A percentile compares a stretch with the other conserved stretches of the same genome.
phyloP scores from a whole-genome alignment of 2,113 vertebrate species.

The Sorex araneus region DNA sequence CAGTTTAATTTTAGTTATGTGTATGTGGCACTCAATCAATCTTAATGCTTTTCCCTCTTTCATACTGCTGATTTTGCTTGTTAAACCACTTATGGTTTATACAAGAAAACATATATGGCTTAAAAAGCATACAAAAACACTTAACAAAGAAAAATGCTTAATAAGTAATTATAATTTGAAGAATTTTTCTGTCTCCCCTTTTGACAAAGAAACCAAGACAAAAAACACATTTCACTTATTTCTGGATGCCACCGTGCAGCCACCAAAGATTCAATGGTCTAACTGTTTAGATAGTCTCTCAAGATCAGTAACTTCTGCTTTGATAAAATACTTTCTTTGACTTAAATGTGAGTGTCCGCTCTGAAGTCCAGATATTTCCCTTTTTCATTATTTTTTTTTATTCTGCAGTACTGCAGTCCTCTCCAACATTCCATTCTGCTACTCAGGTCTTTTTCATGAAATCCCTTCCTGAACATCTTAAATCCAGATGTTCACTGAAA shows the following conservation, averaged over 20 bases:
- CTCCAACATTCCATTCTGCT: background rate
- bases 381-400: background rate
- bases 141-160: background rate
- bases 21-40: constrained; percentile 17
- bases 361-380: background rate
- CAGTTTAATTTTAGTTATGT: background rate
- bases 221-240: background rate
- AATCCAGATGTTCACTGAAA: background rate
- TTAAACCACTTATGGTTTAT: background rate
- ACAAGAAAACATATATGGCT: background rate
- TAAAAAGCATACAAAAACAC: constrained; percentile 45
- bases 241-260: background rate
- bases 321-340: background rate
- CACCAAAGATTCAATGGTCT: background rate
- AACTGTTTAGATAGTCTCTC: background rate
- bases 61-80: background rate
- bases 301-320: background rate
- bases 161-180: background rate
- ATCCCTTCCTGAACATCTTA: background rate
- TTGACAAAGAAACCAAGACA: constrained; percentile 32
- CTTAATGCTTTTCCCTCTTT: constrained; percentile 19
- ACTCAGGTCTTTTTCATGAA: background rate
- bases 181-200: background rate
- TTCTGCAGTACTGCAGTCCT: background rate
- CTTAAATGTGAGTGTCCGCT: background rate